phyloP scores from a whole-genome alignment of 1,140 invertebrate genomes.

The Scaptomyza hsui region DNA sequence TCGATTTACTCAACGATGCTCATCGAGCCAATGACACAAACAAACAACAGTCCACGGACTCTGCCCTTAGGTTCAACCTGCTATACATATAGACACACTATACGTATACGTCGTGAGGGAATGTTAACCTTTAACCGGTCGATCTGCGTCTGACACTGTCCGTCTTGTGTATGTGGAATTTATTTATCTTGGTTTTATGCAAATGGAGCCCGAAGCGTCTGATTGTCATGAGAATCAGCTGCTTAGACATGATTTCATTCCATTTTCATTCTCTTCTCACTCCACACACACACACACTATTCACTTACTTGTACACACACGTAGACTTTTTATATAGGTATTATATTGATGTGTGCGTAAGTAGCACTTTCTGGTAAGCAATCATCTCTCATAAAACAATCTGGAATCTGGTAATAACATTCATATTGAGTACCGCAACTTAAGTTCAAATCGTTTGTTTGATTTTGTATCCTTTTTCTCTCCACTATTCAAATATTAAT shows the following conservation, averaged over 20 bases:
- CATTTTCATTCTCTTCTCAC: slow-evolving; percentile 16
- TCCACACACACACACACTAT: slow-evolving; percentile 16
- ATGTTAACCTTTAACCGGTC: slow-evolving; percentile 67
- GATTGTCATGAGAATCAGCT: slow-evolving; percentile 54
- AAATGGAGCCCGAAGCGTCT: slow-evolving; percentile 46
- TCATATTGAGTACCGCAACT: neutral
- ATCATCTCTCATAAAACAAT: neutral
- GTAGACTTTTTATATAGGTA: neutral
- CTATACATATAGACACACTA: neutral
- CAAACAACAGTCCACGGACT: slow-evolving; percentile 38
- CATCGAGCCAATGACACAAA: slow-evolving; percentile 28
- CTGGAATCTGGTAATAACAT: too few species aligned
- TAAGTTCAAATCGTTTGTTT: neutral
- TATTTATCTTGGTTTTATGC: slow-evolving; percentile 65
- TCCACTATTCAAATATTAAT: too few species aligned
- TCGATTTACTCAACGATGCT: slow-evolving; percentile 47
- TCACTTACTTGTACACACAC: slow-evolving; percentile 11
- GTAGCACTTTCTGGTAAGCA: slow-evolving; percentile 2
- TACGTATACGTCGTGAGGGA: slow-evolving; percentile 13
- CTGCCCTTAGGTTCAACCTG: slow-evolving; percentile 12
- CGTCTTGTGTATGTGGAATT: slow-evolving; percentile 35
- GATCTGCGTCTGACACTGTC: slow-evolving; percentile 50
- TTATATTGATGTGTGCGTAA: neutral
- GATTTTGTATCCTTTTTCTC: neutral
- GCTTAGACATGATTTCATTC: slow-evolving; percentile 58